Base-by-base conservation (phyloP, 2,888 invertebrate species). In the Diplazon laetatorius region DNA sequence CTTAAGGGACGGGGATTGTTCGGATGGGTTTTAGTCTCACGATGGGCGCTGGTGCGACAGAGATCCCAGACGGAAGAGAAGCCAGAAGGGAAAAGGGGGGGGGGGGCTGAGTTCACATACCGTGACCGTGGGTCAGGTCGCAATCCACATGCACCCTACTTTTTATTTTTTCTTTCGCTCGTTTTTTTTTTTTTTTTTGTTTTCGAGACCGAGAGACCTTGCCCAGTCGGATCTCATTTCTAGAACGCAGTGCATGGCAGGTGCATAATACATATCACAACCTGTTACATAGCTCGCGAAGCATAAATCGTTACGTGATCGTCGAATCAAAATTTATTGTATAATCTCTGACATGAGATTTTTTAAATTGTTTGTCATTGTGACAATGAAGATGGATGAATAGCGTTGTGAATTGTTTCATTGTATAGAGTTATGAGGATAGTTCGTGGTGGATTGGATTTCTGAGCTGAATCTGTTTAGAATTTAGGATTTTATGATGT, bases 111-210 rank as follows among this genome's bases (percentile, higher is more conserved):
- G 80, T 62, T 80, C 85, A 82, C 78, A 71, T 76, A 83, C 81
- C 85, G 86, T 85, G 85, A 85, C 85, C 81, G 82, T 83, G 84
- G 85, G 83, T 82, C 82, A 81, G 81, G 78, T 77, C 77, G 71
- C 74, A 79, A 77, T 80, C 73, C 70, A 55, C 62, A 66, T 76
- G 71, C 50, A 72, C 76, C 71, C 66, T 66, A 74, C 76, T n/a
- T n/a, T n/a, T n/a, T n/a, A n/a, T n/a, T n/a, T n/a, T n/a, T n/a
- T n/a, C n/a, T n/a, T n/a, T n/a, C n/a, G n/a, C n/a, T n/a, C n/a
- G n/a, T n/a, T n/a, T n/a, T n/a, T 80, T 60, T 66, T 80, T 80
- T 80, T 81, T 80, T 79, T 82, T 69, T 78, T 62, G 50, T 52
- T 52, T 57, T 60, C 14, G 30, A 52, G 37, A 37, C 16, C 5